Base-by-base conservation (phyloP, 2,113 vertebrate species). In the Conger conger region DNA sequence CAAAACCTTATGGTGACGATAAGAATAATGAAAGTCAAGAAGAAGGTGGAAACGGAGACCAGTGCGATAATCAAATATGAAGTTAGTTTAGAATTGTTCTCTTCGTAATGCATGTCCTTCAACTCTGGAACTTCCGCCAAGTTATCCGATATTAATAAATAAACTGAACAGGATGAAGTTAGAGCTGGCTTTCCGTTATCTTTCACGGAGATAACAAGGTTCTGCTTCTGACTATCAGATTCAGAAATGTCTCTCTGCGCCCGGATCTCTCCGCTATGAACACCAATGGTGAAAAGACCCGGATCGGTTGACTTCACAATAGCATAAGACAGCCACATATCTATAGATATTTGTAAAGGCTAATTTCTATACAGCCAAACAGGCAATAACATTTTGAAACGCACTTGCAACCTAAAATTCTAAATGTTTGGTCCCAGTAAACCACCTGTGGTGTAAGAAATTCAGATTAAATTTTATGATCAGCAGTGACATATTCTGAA, bases 111-210 rank as follows among this genome's bases (percentile, higher is more conserved):
- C 81, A 92, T 87, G 38, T 93, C 93, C 78, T 93, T 94, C 37
- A 93, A 89, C 83, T 94, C 91, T 57, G 93, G 91, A 0, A 93
- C 86, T 81, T 93, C 96, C 45, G 94, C 94, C 84, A 96, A 92
- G 85, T 95, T 96, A 54, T 96, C 96, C 0, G 94, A 94, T 81
- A 96, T 92, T 3, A 96, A 86, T 68, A 96, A 84, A 73, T 91
- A 89, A 40, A 96, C 90, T 63, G 94, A 93, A 83, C 93, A 94
- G 35, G 94, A 95, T 87, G 93, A 90, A 0, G 95, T 95, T 16
- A 93, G 94, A 18, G 93, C 84, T 0, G 95, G 94, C 82, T 87
- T 90, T 11, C 95, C 84, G 1, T 89, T 90, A 82, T 90, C 93
- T 20, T 92, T 94, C 83, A 96, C 94, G 27, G 92, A 78, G 1